Conservation (phyloP, 1,140 invertebrate species). For the Meloidogyne exigua region DNA sequence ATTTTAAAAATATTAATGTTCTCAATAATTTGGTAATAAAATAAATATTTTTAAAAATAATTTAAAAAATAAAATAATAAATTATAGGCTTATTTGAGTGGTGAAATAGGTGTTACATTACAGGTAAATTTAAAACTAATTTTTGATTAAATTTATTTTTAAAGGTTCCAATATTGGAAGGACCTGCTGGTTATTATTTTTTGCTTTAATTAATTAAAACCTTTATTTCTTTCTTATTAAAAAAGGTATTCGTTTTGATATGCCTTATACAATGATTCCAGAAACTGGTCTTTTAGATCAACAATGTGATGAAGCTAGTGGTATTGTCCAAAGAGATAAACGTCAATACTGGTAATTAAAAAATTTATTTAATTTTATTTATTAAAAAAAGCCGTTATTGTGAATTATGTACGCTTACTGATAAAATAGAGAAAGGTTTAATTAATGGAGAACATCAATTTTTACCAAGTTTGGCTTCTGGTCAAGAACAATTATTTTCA, state of each 20-base stretch:
- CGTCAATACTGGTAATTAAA: slow-evolving; percentile 56
- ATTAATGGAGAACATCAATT: slow-evolving; percentile 54
- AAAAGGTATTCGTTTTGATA: slow-evolving; percentile 60
- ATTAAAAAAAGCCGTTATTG: slow-evolving; percentile 52
- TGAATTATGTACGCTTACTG: slow-evolving; percentile 54
- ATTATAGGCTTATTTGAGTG: slow-evolving; percentile 51
- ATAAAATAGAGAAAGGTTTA: slow-evolving; percentile 55
- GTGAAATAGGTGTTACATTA: slow-evolving; percentile 61
- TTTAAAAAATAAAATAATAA: neutral
- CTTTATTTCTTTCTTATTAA: slow-evolving; percentile 1
- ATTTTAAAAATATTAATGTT: slow-evolving; percentile 60
- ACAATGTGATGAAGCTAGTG: slow-evolving; percentile 58
- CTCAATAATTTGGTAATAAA: slow-evolving; percentile 50
- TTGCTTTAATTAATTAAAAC: slow-evolving; percentile 19
- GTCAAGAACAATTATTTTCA: slow-evolving; percentile 48
- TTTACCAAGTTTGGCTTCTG: slow-evolving; percentile 51
- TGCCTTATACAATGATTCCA: slow-evolving; percentile 62
- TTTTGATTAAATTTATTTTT: neutral
- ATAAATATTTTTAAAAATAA: too few species aligned
- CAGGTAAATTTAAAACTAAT: slow-evolving; percentile 31
- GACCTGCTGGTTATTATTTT: slow-evolving; percentile 38
- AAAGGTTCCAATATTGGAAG: slow-evolving; percentile 56
- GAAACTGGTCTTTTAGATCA: slow-evolving; percentile 61
- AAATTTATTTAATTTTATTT: too few species aligned
- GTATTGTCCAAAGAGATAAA: slow-evolving; percentile 62